Evolutionary conservation across 2,113 vertebrate species (phyloP), one percentile per base, ranked within the genome.

Genomic region (Istiophorus platypterus): DNA sequence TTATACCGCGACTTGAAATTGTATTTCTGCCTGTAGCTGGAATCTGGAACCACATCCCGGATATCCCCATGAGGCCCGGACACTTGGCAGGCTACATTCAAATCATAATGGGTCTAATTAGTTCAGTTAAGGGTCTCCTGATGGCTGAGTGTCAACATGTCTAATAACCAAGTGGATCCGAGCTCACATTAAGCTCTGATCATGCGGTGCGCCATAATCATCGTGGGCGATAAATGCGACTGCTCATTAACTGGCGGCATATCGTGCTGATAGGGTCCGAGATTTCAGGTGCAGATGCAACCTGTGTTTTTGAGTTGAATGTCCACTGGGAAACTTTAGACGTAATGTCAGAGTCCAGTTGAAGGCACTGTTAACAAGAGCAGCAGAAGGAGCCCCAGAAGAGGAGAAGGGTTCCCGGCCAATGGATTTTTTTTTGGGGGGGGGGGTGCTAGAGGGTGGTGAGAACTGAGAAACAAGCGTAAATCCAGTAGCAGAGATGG

Each of bases 401-500:
- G 57, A 49, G 52, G 37, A 65, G 72, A 24, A 65, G 66, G 66
- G 18, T 24, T 51, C 22, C 22, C 27, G 45, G 47, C 7, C 0
- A n/a, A 12, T 11, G 26, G 61, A 65, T n/a, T n/a, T n/a, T n/a
- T n/a, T n/a, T n/a, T n/a, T n/a, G n/a, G n/a, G 41, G 45, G 56
- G 45, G 42, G 49, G 54, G 14, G 47, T 15, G 39, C 42, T 4
- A 24, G 7, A 31, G 70, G 71, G 59, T 49, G 81, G 75, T 72
- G 81, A 74, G 75, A 68, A 75, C 49, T 68, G 13, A 85, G 89
- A 74, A 79, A 82, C 69, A 2, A 82, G 88, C 41, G 64, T 88
- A 88, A 91, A 88, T 91, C 88, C 91, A 87, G 82, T 42, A 70
- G 89, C 80, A 76, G 71, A 82, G 82, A 78, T 85, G 92, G 90